Percentiles rank a stretch among this genome's conserved stretches.
Evolutionary conservation across 2,888 invertebrate genomes (phyloP).

Genomic region (Scaptomyza flava): DNA sequence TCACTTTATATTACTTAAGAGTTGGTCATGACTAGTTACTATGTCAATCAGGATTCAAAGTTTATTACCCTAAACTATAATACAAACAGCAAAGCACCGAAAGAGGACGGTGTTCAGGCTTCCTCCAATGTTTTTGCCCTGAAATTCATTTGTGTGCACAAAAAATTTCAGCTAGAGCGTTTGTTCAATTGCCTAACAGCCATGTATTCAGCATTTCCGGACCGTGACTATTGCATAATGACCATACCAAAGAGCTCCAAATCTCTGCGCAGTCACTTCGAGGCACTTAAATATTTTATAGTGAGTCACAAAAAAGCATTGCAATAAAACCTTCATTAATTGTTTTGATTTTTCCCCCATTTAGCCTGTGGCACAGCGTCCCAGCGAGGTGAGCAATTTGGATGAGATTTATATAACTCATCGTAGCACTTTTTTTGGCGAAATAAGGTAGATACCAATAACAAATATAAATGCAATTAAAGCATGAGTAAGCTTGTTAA

Average conservation of each 20-base stretch:
- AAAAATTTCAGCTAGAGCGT: conserved; percentile 52
- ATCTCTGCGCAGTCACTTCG: conserved; percentile 36
- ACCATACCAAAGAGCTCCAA: conserved; percentile 46
- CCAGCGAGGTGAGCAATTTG: conserved; percentile 28
- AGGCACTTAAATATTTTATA: conserved; percentile 74
- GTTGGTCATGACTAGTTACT: conserved; percentile 47
- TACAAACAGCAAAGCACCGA: background rate
- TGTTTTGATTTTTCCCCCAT: background rate
- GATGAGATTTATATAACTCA: conserved; percentile 77
- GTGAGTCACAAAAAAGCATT: conserved; percentile 46
- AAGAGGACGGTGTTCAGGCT: conserved; percentile 13
- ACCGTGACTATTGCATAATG: conserved; percentile 86
- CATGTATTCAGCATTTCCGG: conserved; percentile 88
- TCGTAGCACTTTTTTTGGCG: conserved; percentile 75
- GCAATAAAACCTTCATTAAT: background rate
- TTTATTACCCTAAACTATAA: conserved; percentile 52
- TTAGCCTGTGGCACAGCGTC: conserved; percentile 59
- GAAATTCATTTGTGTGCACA: conserved; percentile 63
- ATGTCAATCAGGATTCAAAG: conserved; percentile 36
- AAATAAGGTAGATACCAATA: conserved; percentile 59
- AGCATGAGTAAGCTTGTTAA: too few relatives aligned
- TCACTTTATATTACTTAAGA: conserved; percentile 35
- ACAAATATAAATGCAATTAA: too few relatives aligned
- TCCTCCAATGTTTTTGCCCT: conserved; percentile 73
- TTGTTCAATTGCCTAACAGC: conserved; percentile 86